These are phyloP conservation scores for Maccullochella peelii DNA, from an alignment of 2,113 vertebrate species.

Conservation along the genomic window DNA sequence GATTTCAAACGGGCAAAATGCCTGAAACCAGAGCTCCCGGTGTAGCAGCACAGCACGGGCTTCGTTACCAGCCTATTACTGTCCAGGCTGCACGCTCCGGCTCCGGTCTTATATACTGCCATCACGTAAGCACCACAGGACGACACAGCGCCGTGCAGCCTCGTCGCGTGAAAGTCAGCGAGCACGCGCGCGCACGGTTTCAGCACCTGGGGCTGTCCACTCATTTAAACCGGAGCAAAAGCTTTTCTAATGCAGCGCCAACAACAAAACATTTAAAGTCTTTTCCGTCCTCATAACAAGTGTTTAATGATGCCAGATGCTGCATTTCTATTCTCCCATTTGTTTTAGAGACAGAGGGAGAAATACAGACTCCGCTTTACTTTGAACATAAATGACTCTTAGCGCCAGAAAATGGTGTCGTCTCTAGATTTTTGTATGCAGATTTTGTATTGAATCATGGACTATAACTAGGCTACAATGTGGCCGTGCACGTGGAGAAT, in stretches of 20 bases:
- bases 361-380: constrained; percentile 48
- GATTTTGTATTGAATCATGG: constrained; percentile 19
- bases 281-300: constrained; percentile 58
- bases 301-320: constrained; percentile 77
- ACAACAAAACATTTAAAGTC: constrained; percentile 45
- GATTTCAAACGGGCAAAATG: constrained; percentile 22
- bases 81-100: constrained; percentile 16
- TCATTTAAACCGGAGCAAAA: constrained; percentile 21
- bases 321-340: constrained; percentile 46
- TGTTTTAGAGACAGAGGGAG: constrained; percentile 32
- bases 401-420: constrained; percentile 20
- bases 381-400: constrained; percentile 50
- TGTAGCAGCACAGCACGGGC: constrained; percentile 18
- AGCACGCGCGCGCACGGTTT: constrained; percentile 23
- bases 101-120: background rate
- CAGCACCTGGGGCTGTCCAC: constrained; percentile 66
- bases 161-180: constrained; percentile 24
- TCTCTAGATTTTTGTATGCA: constrained; percentile 16
- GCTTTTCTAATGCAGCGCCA: constrained; percentile 31
- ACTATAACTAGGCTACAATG: background rate
- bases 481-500: background rate
- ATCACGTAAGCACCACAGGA: constrained; percentile 36
- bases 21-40: constrained; percentile 19
- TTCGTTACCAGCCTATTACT: background rate
- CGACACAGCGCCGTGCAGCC: constrained; percentile 7